A percentile compares a stretch with the other conserved stretches of the same genome.
phyloP scores from a whole-genome alignment of 2,113 vertebrate species.

The Cervus canadensis region DNA sequence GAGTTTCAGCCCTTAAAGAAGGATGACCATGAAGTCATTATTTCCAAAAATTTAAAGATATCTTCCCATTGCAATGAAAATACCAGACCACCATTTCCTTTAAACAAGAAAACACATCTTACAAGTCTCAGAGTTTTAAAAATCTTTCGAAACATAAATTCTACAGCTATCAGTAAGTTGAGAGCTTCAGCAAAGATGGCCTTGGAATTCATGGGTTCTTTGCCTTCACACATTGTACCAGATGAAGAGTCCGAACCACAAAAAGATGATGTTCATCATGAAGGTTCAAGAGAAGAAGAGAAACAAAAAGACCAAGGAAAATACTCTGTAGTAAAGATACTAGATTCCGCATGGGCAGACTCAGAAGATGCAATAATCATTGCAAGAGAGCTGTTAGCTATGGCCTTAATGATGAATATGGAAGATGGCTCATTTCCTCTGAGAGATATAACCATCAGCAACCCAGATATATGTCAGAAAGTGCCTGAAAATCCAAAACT shows the following conservation, averaged over 20 bases:
- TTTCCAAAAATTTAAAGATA: constrained; percentile 31
- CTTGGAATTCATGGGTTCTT: constrained; percentile 77
- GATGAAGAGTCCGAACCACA: constrained; percentile 87
- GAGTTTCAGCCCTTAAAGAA: neutral
- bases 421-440: constrained; percentile 75
- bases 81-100: constrained; percentile 12
- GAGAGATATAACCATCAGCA: constrained; percentile 81
- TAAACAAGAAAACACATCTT: neutral
- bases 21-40: neutral
- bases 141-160: neutral
- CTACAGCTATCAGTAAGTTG: neutral
- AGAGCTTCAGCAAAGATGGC: constrained; percentile 57
- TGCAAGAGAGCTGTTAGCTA: constrained; percentile 87
- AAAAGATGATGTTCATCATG: constrained; percentile 80
- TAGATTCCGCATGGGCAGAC: constrained; percentile 45
- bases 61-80: constrained; percentile 24
- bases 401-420: constrained; percentile 85
- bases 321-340: constrained; percentile 56
- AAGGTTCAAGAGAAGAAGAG: constrained; percentile 71
- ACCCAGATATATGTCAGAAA: constrained; percentile 85
- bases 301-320: constrained; percentile 65
- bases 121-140: neutral
- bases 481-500: constrained; percentile 81
- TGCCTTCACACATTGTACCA: constrained; percentile 77
- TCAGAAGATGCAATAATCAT: constrained; percentile 80